phyloP scores from a whole-genome alignment of 35 echinoderm and acorn worm genomes.

The Ophiothrix spiculata region DNA sequence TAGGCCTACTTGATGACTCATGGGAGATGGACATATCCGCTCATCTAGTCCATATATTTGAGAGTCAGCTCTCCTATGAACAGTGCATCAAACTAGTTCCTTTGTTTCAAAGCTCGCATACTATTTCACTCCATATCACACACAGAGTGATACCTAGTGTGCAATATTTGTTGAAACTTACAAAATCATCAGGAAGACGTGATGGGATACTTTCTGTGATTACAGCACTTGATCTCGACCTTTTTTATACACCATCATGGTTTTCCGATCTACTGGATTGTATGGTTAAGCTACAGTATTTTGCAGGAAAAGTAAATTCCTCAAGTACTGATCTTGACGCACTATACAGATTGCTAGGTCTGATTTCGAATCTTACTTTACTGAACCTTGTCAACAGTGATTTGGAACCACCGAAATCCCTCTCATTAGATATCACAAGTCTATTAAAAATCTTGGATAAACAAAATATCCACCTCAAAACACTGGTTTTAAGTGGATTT shows the following conservation, averaged over 20 bases:
- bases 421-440: too few relatives aligned
- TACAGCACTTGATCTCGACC: neutral
- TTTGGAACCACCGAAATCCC: neutral
- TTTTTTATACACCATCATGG: neutral
- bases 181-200: neutral
- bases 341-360: neutral
- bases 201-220: neutral
- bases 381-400: neutral
- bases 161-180: neutral
- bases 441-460: neutral
- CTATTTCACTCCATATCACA: neutral
- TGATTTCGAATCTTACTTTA: neutral
- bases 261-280: neutral
- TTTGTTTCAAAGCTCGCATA: neutral
- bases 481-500: neutral
- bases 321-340: neutral
- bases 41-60: neutral
- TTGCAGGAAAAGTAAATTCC: too few relatives aligned
- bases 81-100: neutral
- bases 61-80: neutral
- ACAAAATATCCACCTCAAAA: neutral
- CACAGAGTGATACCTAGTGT: neutral
- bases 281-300: neutral
- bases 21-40: neutral
- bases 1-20: neutral